phyloP scores from a whole-genome alignment of 2,888 invertebrate genomes.

The Lasioglossum lativentre region DNA sequence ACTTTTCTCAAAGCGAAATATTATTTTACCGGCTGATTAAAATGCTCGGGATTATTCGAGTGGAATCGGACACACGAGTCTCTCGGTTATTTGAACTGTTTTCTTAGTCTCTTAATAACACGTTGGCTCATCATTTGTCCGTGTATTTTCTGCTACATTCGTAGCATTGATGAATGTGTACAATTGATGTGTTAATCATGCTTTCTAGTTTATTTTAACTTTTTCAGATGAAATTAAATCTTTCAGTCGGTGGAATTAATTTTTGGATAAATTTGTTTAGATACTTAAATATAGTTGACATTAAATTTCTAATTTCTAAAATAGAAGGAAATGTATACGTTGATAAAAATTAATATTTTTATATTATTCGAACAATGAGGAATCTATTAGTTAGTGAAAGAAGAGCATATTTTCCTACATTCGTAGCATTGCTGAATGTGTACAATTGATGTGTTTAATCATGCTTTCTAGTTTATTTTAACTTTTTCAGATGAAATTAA shows the following conservation, averaged over 20 bases:
- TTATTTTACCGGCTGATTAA: constrained; percentile 4
- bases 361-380: too few relatives aligned
- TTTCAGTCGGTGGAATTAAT: too few relatives aligned
- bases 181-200: background rate
- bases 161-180: background rate
- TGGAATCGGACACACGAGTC: background rate
- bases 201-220: background rate
- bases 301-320: too few relatives aligned
- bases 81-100: background rate
- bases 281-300: too few relatives aligned
- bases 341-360: background rate
- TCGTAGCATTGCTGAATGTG: background rate
- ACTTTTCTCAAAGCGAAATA: background rate
- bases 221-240: too few relatives aligned
- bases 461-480: background rate
- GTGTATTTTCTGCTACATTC: background rate
- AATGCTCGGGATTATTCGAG: background rate
- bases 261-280: too few relatives aligned
- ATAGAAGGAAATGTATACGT: background rate
- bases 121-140: background rate
- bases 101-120: background rate
- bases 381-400: too few relatives aligned
- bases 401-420: too few relatives aligned
- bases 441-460: background rate
- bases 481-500: too few relatives aligned